These are phyloP conservation scores for Podotricha telesiphe DNA, from an alignment of 2,888 invertebrate species.

Conservation along the genomic window DNA sequence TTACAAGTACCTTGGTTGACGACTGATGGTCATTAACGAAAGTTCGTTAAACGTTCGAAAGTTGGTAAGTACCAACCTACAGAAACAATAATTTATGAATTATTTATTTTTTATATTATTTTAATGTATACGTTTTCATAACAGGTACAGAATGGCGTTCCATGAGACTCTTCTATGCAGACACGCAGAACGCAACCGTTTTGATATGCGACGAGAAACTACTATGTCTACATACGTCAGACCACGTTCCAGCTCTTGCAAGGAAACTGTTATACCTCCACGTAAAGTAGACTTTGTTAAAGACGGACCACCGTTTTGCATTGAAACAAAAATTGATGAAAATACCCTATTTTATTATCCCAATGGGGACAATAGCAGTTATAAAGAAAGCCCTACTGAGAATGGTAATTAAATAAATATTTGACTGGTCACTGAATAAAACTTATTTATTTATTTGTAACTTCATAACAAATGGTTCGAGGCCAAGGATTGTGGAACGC, in stretches of 20 bases:
- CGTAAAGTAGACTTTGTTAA: constrained; percentile 69
- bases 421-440: background rate
- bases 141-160: constrained; percentile 90
- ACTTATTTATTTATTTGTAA: constrained; percentile 1
- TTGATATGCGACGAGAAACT: constrained; percentile 82
- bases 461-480: constrained; percentile 1
- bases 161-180: constrained; percentile 88
- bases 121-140: constrained; percentile 46
- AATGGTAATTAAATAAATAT: constrained; percentile 5
- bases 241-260: constrained; percentile 52
- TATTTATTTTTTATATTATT: no score
- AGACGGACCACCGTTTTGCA: constrained; percentile 62
- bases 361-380: constrained; percentile 36
- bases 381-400: background rate
- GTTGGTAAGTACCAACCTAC: no score
- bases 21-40: no score
- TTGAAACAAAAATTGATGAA: constrained; percentile 49
- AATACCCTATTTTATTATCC: constrained; percentile 43
- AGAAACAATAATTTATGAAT: no score
- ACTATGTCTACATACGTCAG: constrained; percentile 53
- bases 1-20: no score
- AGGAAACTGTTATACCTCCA: constrained; percentile 60
- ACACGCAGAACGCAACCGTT: constrained; percentile 68
- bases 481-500: background rate
- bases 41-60: no score